Conservation (phyloP, 2,113 vertebrate species). For the Pluvianellus socialis region DNA sequence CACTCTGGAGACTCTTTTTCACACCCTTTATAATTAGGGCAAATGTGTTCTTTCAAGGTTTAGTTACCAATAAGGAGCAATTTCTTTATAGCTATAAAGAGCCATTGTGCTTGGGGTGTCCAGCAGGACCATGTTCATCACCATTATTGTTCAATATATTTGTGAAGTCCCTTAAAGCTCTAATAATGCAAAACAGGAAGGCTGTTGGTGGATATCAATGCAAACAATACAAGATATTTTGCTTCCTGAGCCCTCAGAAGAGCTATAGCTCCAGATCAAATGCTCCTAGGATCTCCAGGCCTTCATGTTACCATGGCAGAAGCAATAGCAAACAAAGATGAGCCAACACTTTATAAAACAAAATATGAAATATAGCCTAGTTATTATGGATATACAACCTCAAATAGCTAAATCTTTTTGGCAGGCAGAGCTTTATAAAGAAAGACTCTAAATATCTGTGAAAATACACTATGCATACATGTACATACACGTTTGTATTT, state of each 20-base stretch:
- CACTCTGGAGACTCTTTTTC: not conserved
- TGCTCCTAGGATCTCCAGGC: not conserved
- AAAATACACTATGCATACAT: not conserved
- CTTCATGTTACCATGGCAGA: slow-evolving; percentile 41
- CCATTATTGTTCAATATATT: not conserved
- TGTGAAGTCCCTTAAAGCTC: not conserved
- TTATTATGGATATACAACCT: not conserved
- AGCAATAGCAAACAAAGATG: slow-evolving; percentile 33
- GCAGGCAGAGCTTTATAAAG: not conserved
- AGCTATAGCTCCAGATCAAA: slow-evolving; percentile 7
- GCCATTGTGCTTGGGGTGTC: not conserved
- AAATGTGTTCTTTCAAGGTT: not conserved
- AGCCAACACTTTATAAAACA: not conserved
- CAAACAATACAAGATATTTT: not conserved
- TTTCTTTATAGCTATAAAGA: not conserved
- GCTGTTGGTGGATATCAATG: not conserved
- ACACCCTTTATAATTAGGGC: not conserved
- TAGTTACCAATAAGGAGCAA: slow-evolving; percentile 10
- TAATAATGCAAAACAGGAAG: slow-evolving; percentile 3
- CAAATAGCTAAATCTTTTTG: not conserved
- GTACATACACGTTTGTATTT: not conserved
- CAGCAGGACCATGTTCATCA: not conserved
- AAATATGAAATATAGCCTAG: slow-evolving; percentile 17
- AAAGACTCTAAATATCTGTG: not conserved
- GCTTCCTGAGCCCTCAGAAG: not conserved